These are phyloP conservation scores for Siniperca undulata DNA, from an alignment of 2,797 vertebrate species.

Conservation along the genomic window DNA sequence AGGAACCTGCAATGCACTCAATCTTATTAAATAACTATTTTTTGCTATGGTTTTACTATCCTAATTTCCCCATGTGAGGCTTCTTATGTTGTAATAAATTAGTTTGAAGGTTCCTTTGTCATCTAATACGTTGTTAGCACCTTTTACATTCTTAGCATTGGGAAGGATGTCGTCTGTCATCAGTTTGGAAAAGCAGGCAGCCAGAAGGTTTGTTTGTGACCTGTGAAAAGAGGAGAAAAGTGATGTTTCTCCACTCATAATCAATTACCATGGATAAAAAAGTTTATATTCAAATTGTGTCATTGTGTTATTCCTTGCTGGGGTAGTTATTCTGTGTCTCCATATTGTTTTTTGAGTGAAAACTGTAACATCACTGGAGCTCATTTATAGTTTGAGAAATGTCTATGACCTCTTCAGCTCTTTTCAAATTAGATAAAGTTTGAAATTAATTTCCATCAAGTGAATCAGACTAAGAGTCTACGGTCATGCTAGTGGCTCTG, in stretches of 20 bases:
- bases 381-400: background rate
- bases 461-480: background rate
- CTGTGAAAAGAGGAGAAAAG: constrained; percentile 73
- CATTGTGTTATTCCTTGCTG: background rate
- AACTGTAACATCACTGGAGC: background rate
- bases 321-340: background rate
- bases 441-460: background rate
- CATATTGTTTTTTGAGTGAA: background rate
- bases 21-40: background rate
- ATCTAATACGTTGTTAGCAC: constrained; percentile 72
- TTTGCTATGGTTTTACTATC: background rate
- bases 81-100: background rate
- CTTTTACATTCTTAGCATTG: constrained; percentile 87
- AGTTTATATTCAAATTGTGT: background rate
- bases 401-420: background rate
- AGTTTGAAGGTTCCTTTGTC: background rate
- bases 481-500: too few species aligned
- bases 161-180: constrained; percentile 89
- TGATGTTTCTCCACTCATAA: background rate
- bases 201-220: constrained; percentile 77
- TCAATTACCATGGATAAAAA: background rate
- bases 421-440: background rate
- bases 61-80: background rate
- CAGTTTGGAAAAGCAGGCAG: constrained; percentile 88
- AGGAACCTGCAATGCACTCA: background rate